Percentiles rank a stretch among this genome's conserved stretches.
phyloP scores from a whole-genome alignment of 2,113 vertebrate genomes.

The Strix uralensis region DNA sequence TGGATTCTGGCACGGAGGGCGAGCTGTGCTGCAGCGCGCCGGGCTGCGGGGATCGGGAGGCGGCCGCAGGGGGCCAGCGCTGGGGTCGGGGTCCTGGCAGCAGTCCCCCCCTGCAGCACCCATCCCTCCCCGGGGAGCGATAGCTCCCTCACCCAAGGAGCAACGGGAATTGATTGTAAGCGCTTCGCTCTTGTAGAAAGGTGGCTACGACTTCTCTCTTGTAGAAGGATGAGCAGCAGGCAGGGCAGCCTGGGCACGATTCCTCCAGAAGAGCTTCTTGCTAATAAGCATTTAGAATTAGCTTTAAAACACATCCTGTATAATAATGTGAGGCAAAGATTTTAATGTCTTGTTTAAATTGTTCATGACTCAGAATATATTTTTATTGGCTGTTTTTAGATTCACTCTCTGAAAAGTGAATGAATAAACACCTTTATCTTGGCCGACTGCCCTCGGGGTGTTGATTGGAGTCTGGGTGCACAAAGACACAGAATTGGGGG shows the following conservation, averaged over 20 bases:
- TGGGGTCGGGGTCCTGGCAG: no score
- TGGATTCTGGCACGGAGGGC: accelerated
- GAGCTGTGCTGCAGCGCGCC: not conserved
- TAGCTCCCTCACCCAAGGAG: not conserved
- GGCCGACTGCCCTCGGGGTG: no score
- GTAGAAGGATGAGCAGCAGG: accelerated
- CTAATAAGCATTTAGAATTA: not conserved
- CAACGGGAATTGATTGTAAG: not conserved
- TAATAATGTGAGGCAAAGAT: no score
- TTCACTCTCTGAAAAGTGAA: not conserved
- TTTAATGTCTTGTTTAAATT: not conserved
- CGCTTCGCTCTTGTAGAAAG: not conserved
- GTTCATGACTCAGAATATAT: not conserved
- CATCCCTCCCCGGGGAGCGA: accelerated
- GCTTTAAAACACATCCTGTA: no score
- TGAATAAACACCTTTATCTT: not conserved
- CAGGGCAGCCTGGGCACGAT: not conserved
- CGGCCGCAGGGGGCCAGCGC: no score
- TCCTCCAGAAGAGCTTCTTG: not conserved
- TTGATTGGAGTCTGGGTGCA: no score
- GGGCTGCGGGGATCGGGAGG: no score
- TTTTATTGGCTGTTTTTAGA: not conserved
- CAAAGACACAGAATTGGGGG: no score
- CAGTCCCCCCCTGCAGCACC: not conserved
- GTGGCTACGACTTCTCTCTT: no score